Percentiles rank a stretch among this genome's conserved stretches.
Conservation (phyloP, 2,797 vertebrate genomes). For the Leptodactylus fallax region DNA sequence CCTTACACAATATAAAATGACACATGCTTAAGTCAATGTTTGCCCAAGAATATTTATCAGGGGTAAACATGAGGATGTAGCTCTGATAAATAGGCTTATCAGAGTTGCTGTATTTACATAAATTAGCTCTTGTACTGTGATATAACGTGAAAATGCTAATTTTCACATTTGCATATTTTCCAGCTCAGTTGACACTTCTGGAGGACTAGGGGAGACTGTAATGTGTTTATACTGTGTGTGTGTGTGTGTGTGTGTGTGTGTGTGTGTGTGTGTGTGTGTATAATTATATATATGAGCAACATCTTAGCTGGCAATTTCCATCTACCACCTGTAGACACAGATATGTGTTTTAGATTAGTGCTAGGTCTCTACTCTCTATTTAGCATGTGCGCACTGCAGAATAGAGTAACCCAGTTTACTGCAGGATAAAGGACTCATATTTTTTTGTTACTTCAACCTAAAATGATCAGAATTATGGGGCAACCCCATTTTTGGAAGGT, state of each 20-base stretch:
- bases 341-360: too few relatives aligned
- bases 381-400: too few relatives aligned
- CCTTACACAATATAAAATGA: constrained; percentile 46
- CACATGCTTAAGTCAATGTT: constrained; percentile 45
- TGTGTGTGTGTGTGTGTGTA: too few relatives aligned
- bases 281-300: background rate
- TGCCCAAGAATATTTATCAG: constrained; percentile 54
- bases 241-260: too few relatives aligned
- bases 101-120: constrained; percentile 54
- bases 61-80: constrained; percentile 44
- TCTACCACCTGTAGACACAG: too few relatives aligned
- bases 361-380: too few relatives aligned
- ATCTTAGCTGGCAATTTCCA: too few relatives aligned
- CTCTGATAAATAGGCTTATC: constrained; percentile 54
- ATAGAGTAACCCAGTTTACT: too few relatives aligned
- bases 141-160: constrained; percentile 56
- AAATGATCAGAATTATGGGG: too few relatives aligned
- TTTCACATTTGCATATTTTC: constrained; percentile 49
- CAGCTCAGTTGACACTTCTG: constrained; percentile 33
- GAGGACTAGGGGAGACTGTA: constrained; percentile 11
- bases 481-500: too few relatives aligned
- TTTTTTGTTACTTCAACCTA: too few relatives aligned
- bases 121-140: constrained; percentile 50
- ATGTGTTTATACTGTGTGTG: constrained; percentile 7
- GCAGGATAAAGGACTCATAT: too few relatives aligned